Percentiles rank a stretch among this genome's conserved stretches.
Evolutionary conservation across 2,797 vertebrate species (phyloP).

Genomic region (Esox masquinongy): DNA sequence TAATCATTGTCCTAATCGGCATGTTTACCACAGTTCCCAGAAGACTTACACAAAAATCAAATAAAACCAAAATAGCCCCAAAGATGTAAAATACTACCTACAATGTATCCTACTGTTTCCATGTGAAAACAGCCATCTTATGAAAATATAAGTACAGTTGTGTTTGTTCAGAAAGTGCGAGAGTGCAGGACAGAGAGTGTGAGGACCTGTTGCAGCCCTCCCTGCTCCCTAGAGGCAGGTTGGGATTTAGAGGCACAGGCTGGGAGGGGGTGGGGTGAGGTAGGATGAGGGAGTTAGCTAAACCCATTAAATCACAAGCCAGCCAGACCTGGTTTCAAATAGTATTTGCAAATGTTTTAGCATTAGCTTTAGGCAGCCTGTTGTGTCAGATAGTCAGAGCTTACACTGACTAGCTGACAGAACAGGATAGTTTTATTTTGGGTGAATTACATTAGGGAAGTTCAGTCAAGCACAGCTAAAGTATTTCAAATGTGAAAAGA

Average conservation of each 20-base stretch:
- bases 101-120: constrained; percentile 17
- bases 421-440: no score
- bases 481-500: no score
- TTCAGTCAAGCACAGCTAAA: no score
- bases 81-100: background rate
- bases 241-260: background rate
- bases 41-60: constrained; percentile 10
- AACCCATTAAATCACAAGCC: constrained; percentile 18
- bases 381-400: no score
- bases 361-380: no score
- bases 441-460: no score
- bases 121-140: constrained; percentile 17
- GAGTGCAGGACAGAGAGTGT: constrained; percentile 15
- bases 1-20: constrained; percentile 56
- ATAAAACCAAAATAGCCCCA: background rate
- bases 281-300: constrained; percentile 22
- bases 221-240: constrained; percentile 28
- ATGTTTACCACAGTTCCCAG: constrained; percentile 43
- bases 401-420: no score
- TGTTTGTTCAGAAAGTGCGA: constrained; percentile 34
- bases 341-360: background rate
- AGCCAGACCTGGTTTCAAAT: background rate
- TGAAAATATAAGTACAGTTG: constrained; percentile 36
- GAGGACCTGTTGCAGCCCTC: constrained; percentile 52
- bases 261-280: background rate